A percentile compares a stretch with the other conserved stretches of the same genome.
phyloP scores from a whole-genome alignment of 2,113 vertebrate genomes.

The Rhabdomys dilectus region DNA sequence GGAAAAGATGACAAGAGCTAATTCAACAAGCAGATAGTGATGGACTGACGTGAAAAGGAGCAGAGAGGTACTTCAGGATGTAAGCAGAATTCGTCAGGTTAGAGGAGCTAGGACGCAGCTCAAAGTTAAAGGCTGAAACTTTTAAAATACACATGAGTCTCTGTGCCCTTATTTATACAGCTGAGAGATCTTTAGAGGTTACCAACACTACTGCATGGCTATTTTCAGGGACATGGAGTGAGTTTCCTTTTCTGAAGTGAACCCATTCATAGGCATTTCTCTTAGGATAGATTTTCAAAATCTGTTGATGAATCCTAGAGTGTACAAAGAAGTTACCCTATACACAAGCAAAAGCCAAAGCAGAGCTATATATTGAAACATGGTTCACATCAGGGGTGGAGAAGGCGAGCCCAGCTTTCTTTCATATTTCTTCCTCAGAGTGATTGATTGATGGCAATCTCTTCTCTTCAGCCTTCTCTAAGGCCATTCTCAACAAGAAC shows the following conservation, averaged over 20 bases:
- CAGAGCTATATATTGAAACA: neutral
- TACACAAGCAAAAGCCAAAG: neutral
- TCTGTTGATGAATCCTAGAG: neutral
- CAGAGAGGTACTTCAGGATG: too few relatives aligned
- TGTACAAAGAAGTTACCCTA: neutral
- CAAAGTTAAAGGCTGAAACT: too few relatives aligned
- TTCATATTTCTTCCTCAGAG: neutral
- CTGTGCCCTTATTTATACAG: too few relatives aligned
- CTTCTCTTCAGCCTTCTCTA: neutral
- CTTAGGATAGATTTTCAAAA: neutral
- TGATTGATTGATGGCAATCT: neutral
- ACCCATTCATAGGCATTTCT: neutral
- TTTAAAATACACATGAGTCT: too few relatives aligned
- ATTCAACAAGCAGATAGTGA: too few relatives aligned
- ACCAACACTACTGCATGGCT: neutral
- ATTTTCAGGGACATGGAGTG: neutral
- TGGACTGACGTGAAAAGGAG: too few relatives aligned
- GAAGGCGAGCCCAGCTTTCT: neutral
- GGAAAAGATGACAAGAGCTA: too few relatives aligned
- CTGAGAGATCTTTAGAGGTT: too few relatives aligned
- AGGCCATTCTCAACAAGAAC: neutral
- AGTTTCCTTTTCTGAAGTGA: neutral
- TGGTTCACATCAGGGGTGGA: fast-evolving
- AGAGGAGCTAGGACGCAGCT: too few relatives aligned
- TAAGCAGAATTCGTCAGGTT: too few relatives aligned